Conservation (phyloP, 2,888 invertebrate genomes). For the Tetragonula carbonaria region DNA sequence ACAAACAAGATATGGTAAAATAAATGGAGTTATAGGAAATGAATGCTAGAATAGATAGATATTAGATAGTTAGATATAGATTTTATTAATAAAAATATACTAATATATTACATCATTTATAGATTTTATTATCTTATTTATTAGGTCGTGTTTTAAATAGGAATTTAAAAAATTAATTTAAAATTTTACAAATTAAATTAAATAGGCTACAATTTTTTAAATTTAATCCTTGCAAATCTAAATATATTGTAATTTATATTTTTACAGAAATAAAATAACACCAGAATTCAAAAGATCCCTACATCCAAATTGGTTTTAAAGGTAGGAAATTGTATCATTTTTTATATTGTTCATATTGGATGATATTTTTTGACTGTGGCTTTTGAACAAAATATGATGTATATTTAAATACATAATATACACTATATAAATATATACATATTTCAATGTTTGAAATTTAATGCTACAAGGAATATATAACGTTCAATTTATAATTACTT, state of each 20-base stretch:
- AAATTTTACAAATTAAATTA: no score
- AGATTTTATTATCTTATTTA: background rate
- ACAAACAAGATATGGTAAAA: background rate
- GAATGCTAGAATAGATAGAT: background rate
- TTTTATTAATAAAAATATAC: background rate
- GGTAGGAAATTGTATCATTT: background rate
- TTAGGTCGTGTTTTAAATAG: background rate
- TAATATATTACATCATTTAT: background rate
- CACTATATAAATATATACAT: no score
- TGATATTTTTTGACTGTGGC: background rate
- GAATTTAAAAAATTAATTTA: background rate
- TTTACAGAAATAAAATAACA: background rate
- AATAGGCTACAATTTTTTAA: no score
- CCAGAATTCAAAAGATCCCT: background rate
- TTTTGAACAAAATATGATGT: no score
- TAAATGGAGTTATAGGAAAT: background rate
- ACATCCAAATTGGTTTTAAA: background rate
- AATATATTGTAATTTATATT: background rate
- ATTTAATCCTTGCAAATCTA: no score
- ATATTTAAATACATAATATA: no score
- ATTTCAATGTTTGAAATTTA: no score
- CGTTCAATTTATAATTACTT: no score
- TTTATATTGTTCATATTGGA: background rate
- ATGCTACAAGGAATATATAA: no score
- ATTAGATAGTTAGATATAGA: background rate